Evolutionary conservation across 2,888 invertebrate genomes (phyloP).

Genomic region (Epsilonema sp.): DNA sequence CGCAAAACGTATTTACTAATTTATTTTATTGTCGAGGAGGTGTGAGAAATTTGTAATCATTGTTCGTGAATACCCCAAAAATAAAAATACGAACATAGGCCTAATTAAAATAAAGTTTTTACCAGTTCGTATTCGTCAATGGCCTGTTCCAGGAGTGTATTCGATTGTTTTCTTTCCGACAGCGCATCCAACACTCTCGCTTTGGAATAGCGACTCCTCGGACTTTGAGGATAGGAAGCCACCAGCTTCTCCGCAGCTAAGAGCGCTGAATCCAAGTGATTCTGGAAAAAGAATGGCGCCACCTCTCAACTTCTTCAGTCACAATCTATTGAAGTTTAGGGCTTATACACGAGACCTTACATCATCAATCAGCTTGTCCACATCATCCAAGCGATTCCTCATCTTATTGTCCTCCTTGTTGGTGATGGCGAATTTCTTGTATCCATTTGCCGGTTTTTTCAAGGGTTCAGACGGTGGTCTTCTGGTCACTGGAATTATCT

Average conservation of each 20-base stretch:
- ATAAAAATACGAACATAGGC: no score
- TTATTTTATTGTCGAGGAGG: no score
- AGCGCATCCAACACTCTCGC: slow-evolving; percentile 45
- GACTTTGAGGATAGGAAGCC: slow-evolving; percentile 41
- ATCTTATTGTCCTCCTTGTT: slow-evolving; percentile 23
- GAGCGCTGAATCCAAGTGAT: background rate
- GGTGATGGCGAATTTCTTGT: slow-evolving; percentile 17
- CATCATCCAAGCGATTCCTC: slow-evolving; percentile 21
- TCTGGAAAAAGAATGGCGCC: no score
- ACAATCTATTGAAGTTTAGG: background rate
- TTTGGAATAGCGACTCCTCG: slow-evolving; percentile 44
- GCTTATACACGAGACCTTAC: slow-evolving; percentile 13
- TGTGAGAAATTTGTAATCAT: no score
- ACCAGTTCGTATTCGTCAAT: slow-evolving; percentile 42
- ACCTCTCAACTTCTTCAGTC: background rate
- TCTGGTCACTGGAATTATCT: no score
- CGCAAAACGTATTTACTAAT: no score
- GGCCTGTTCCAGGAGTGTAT: slow-evolving; percentile 45
- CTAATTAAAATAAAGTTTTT: no score
- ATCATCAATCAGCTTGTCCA: slow-evolving; percentile 18
- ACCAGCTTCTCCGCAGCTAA: slow-evolving; percentile 37
- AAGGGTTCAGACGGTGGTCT: no score
- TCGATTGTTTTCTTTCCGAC: slow-evolving; percentile 48
- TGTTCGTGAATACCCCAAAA: no score
- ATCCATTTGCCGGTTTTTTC: no score